phyloP scores from a whole-genome alignment of 2,113 vertebrate species.

The Ceyx cyanopectus region DNA sequence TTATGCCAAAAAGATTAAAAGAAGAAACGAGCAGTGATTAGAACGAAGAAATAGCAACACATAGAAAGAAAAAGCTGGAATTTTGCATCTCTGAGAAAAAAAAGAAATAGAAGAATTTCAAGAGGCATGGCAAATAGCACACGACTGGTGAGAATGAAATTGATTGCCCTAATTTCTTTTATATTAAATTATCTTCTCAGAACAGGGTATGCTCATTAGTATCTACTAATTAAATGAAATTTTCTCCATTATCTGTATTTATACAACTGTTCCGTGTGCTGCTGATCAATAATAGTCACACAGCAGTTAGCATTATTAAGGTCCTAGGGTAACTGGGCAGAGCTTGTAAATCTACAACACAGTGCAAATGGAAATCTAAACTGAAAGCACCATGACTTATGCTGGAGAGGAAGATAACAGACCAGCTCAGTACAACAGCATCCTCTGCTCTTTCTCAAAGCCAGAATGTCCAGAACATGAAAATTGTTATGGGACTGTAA shows the following conservation, averaged over 20 bases:
- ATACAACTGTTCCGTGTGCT: background rate
- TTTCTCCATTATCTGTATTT: background rate
- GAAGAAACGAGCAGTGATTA: background rate
- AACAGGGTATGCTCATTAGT: background rate
- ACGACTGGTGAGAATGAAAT: background rate
- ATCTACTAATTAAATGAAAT: background rate
- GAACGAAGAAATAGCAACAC: background rate
- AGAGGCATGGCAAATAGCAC: background rate
- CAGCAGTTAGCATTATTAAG: background rate
- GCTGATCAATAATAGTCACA: background rate
- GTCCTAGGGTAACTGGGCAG: background rate
- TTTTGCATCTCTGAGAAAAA: background rate
- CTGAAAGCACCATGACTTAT: background rate
- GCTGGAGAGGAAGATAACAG: background rate
- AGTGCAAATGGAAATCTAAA: background rate
- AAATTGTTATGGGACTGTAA: background rate
- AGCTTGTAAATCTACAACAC: background rate
- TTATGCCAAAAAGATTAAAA: background rate
- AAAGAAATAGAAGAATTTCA: background rate
- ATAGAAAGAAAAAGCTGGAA: background rate
- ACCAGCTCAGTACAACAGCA: background rate
- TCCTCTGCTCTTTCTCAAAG: background rate
- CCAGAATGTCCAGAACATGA: background rate
- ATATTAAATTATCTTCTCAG: background rate
- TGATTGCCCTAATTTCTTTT: background rate